These are phyloP conservation scores for Anoplophora glabripennis DNA, from an alignment of 1,140 invertebrate genomes.

Conservation along the genomic window DNA sequence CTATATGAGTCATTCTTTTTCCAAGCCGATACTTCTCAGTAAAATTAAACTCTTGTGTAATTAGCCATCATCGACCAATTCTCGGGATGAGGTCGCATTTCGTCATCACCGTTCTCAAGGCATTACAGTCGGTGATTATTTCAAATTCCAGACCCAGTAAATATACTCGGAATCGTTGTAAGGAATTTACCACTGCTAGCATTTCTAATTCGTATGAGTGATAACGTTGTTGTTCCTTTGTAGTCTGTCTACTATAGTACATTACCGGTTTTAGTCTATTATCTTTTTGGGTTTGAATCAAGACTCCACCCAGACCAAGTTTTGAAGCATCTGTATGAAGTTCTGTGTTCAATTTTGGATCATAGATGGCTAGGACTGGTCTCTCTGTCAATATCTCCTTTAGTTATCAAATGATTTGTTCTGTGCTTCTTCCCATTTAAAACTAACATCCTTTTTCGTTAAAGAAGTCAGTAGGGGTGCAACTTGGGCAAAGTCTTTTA, in stretches of 20 bases:
- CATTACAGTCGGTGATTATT: conserved; percentile 28
- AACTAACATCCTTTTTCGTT: too few relatives aligned
- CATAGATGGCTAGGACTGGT: too few relatives aligned
- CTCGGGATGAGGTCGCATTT: conserved; percentile 22
- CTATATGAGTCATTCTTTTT: conserved; percentile 33
- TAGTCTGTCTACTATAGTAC: conserved; percentile 2
- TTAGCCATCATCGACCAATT: conserved; percentile 40
- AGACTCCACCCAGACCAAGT: background rate
- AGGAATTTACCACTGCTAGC: conserved; percentile 43
- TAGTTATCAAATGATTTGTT: too few relatives aligned
- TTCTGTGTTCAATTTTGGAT: too few relatives aligned
- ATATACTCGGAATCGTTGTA: conserved; percentile 48
- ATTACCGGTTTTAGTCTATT: background rate
- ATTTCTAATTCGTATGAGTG: conserved; percentile 36
- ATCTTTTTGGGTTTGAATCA: background rate
- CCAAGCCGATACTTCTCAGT: conserved; percentile 29
- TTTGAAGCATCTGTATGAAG: too few relatives aligned
- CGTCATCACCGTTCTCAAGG: background rate
- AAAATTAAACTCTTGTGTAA: conserved; percentile 40
- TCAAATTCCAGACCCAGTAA: conserved; percentile 45
- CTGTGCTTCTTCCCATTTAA: too few relatives aligned
- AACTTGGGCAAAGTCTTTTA: too few relatives aligned
- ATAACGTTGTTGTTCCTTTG: background rate
- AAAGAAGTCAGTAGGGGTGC: too few relatives aligned
- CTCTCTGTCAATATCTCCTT: too few relatives aligned